A percentile compares a stretch with the other conserved stretches of the same genome.
phyloP scores from a whole-genome alignment of 2,888 invertebrate species.

The Busseola fusca region DNA sequence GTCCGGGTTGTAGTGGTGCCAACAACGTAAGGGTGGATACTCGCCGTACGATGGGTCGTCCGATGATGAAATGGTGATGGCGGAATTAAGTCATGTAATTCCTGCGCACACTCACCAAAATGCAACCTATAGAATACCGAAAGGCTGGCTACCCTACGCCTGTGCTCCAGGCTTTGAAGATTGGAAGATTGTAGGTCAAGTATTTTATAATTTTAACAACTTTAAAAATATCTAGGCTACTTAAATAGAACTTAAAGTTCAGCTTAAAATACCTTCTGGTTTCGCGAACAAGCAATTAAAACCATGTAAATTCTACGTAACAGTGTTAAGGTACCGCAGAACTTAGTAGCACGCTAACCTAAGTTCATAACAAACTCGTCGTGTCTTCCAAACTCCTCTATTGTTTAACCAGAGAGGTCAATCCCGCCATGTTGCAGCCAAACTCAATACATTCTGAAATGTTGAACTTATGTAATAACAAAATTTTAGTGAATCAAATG shows the following conservation, averaged over 20 bases:
- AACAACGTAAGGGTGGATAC: no score
- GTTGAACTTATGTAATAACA: constrained; percentile 55
- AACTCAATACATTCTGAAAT: constrained; percentile 49
- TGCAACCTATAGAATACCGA: no score
- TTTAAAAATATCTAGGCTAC: neutral
- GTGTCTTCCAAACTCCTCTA: constrained; percentile 42
- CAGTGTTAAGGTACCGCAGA: constrained; percentile 25
- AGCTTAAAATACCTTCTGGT: neutral
- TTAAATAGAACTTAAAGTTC: neutral
- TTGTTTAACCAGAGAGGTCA: constrained; percentile 47
- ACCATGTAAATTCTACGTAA: constrained; percentile 33
- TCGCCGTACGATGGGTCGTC: no score
- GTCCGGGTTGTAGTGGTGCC: no score
- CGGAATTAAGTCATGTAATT: no score
- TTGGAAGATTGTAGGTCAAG: neutral
- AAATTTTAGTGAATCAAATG: constrained; percentile 56
- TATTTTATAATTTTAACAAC: neutral
- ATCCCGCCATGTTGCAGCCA: constrained; percentile 29
- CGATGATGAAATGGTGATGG: no score
- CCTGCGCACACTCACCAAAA: no score
- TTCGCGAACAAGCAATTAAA: constrained; percentile 29
- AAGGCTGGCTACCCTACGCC: no score
- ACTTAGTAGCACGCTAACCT: constrained; percentile 21
- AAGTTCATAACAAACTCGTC: constrained; percentile 51
- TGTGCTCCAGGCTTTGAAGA: no score